Evolutionary conservation across 1,140 invertebrate genomes (phyloP), one percentile per base, ranked within the genome.

Genomic region (Trichogramma pretiosum): DNA sequence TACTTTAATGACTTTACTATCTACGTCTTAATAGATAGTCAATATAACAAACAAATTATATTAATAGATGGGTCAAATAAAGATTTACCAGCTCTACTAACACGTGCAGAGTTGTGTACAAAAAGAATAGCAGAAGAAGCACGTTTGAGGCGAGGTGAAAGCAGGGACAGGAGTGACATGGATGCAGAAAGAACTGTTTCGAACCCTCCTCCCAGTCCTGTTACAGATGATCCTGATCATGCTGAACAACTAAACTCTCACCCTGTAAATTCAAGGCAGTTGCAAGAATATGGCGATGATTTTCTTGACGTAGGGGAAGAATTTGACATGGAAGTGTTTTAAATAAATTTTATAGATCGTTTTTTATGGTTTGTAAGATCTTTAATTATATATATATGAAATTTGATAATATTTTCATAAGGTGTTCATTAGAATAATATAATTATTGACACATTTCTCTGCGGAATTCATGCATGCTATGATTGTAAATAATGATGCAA

Each of bases 141-240:
- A 35, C 55, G 74, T 64, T 62, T 71, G n/a, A 62, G 67, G 35
- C 61, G 68, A 13, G 68, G 65, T 5, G 67, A 69, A 53, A 65
- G 63, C 5, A 76, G 65, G 73, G 77, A 75, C 33, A 63, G 63
- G 52, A 65, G 67, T 40, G 56, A 62, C 8, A 46, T 70, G n/a
- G 65, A 67, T 56, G 74, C 75, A 28, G 72, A 73, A 52, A 55
- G 58, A 32, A 70, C 74, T 32, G 78, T 82, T 26, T 82, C 79
- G 4, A 86, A 87, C 69, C 84, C 84, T 18, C 84, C 84, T 11
- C 84, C 84, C 10, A 85, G 83, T 24, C 84, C 84, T 4, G 84
- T 82, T 26, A 85, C 82, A 0, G 81, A 83, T 63, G 76, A 79
- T 48, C 79, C 82, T 18, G 83, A 85, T 56, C 77, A 82, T 60